Evolutionary conservation across 2,113 vertebrate species (phyloP), one percentile per base, ranked within the genome.

Genomic region (Meleagris gallopavo): DNA sequence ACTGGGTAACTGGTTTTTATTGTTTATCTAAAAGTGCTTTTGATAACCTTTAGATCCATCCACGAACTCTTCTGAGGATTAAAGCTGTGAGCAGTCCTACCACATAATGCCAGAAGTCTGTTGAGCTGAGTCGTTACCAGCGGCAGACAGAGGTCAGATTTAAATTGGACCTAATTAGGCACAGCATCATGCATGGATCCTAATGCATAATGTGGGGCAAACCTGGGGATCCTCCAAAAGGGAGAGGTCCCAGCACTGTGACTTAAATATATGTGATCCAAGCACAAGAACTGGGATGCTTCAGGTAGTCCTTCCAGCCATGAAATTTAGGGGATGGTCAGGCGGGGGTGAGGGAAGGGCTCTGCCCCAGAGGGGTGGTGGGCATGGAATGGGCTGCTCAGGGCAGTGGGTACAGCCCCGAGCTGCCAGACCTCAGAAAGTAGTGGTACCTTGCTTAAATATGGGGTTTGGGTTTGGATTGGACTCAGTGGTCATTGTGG

Each of bases 211-310:
- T 17, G 18, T 20, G 15, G 67, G 58, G 66, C 32, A 65, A 79
- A 14, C 10, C 21, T 32, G 29, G 13, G 13, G 20, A 11, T 58
- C 21, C n/a, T 67, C 20, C 52, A 32, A 46, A 46, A 43, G 25
- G 38, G n/a, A 65, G 17, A 55, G 24, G 18, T 17, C 38, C 10
- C 30, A 29, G 46, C 3, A 0, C 2, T 1, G 16, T 61, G 38
- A 67, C 2, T 15, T 20, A 22, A 21, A 2, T 13, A 8, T 81
- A 36, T 1, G 1, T 3, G 8, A 65, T 54, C 43, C 29, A 46
- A 70, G 13, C 9, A 55, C 40, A 11, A 25, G 45, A 61, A 17
- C 41, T 66, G 65, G 48, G 19, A 19, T 36, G 54, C 15, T 78
- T 40, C 66, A 32, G 10, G 1, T 5, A 3, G 30, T 5, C 18